These are phyloP conservation scores for Neotragus moschatus DNA, from an alignment of 2,113 vertebrate species.

Conservation along the genomic window DNA sequence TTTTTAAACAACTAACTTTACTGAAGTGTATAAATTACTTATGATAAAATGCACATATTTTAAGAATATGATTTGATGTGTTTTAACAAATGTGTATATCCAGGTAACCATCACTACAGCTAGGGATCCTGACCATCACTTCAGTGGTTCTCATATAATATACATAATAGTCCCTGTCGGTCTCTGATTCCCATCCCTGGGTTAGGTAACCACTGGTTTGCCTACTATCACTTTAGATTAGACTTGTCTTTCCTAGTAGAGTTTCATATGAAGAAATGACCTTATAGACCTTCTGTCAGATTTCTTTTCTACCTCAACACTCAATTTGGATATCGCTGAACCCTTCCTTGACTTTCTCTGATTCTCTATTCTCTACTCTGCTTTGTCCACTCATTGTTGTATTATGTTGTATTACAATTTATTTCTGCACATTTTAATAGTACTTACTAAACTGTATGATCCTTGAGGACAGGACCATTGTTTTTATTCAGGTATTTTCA, in stretches of 20 bases:
- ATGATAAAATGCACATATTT: not conserved
- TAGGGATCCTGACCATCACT: not conserved
- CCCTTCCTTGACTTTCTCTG: not conserved
- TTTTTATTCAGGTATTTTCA: slow-evolving; percentile 18
- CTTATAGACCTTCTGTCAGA: not conserved
- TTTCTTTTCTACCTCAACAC: slow-evolving; percentile 10
- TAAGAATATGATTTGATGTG: not conserved
- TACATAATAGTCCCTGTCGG: not conserved
- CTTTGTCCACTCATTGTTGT: not conserved
- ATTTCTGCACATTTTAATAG: not conserved
- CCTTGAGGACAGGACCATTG: not conserved
- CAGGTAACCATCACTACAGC: not conserved
- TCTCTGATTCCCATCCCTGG: not conserved
- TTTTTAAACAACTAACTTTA: not conserved
- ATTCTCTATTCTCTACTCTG: not conserved
- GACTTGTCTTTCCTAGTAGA: not conserved
- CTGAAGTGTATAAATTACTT: not conserved
- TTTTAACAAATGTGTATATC: not conserved
- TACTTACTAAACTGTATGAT: not conserved
- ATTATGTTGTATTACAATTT: not conserved
- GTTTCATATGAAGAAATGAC: not conserved
- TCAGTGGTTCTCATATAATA: not conserved
- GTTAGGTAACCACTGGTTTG: not conserved
- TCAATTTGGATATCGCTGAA: not conserved
- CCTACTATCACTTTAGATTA: not conserved